A percentile compares a stretch with the other conserved stretches of the same genome.
Evolutionary conservation across 53 echinoderm and acorn worm genomes (phyloP).

Genomic region (Henricia sp.): DNA sequence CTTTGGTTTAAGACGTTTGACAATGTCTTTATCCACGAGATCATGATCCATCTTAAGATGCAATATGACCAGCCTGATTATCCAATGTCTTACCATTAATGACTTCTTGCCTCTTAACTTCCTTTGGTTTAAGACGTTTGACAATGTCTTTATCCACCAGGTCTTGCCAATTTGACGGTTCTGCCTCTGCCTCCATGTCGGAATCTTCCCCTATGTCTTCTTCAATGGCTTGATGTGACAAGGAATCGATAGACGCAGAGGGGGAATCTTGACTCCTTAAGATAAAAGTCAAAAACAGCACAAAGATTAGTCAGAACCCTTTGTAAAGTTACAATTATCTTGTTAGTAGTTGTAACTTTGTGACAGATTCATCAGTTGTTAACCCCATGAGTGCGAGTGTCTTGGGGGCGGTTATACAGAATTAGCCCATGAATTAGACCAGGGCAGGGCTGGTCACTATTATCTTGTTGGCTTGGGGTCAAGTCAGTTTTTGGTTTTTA

Average conservation of each 20-base stretch:
- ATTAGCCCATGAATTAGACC: too few relatives aligned
- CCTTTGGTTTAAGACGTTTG: slow-evolving; percentile 90
- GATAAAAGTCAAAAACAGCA: too few relatives aligned
- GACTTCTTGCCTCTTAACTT: slow-evolving; percentile 92
- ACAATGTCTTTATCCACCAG: slow-evolving; percentile 89
- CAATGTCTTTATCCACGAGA: slow-evolving; percentile 72
- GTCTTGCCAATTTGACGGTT: slow-evolving; percentile 87
- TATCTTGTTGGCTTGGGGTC: too few relatives aligned
- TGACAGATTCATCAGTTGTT: too few relatives aligned
- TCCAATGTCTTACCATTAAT: slow-evolving; percentile 91
- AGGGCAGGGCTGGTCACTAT: too few relatives aligned
- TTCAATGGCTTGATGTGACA: slow-evolving; percentile 50
- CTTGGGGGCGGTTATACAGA: too few relatives aligned
- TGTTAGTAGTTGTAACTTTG: too few relatives aligned
- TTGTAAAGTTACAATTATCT: too few relatives aligned
- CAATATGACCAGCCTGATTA: not conserved
- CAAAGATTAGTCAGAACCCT: too few relatives aligned
- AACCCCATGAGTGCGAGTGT: too few relatives aligned
- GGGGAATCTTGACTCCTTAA: slow-evolving; percentile 95
- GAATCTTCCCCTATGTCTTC: slow-evolving; percentile 70
- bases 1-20: slow-evolving; percentile 80
- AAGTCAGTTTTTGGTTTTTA: too few relatives aligned
- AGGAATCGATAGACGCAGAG: slow-evolving; percentile 67
- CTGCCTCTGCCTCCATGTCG: slow-evolving; percentile 87
- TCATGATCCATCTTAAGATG: slow-evolving; percentile 79